Base-by-base conservation (phyloP, 2,113 vertebrate species). In the Pyxicephalus adspersus region DNA sequence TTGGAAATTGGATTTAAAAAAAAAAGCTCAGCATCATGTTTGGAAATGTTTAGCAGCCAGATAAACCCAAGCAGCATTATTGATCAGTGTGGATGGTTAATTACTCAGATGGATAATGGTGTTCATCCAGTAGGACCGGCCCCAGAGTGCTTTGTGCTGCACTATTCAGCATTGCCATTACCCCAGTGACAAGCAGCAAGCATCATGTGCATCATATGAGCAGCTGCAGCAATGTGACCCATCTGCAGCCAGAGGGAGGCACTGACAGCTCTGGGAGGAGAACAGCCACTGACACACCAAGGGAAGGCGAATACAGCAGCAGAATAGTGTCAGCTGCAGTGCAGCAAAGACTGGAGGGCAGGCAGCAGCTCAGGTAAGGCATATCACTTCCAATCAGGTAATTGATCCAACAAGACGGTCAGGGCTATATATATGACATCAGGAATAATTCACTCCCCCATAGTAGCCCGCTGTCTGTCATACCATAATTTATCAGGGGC, bases 291-390 rank as follows among this genome's bases (percentile, higher is more conserved):
- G 57, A 60, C n/a, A n/a, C n/a, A n/a, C 18, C 23, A 31, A 28
- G 71, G 23, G 55, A 31, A 74, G 67, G 23, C 22, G 29, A 55
- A 75, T 19, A 18, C 52, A 58, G 29, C 15, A n/a, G 19, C 16
- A 51, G 34, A 50, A 72, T 72, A 55, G 68, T 72, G 68, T 55
- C 68, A n/a, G 68, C 61, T 77, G 75, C 75, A 64, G 31, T 77
- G 75, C 75, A 77, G 38, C 38, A 54, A 22, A 17, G 25, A 55
- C 68, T 34, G 61, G 38, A 34, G 25, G 31, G 4, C 0, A 54
- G 75, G 23, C 75, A 77, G 75, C 19, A 55, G 75, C 63, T 13
- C 63, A 77, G 76, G 76, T 77, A 29, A 65, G 60, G 18, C 6
- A 19, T 4, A 45, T 64, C 13, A 16, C 20, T 4, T 22, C 18